A percentile compares a stretch with the other conserved stretches of the same genome.
phyloP scores from a whole-genome alignment of 1,140 invertebrate species.

The Drosophila quadrilineata region DNA sequence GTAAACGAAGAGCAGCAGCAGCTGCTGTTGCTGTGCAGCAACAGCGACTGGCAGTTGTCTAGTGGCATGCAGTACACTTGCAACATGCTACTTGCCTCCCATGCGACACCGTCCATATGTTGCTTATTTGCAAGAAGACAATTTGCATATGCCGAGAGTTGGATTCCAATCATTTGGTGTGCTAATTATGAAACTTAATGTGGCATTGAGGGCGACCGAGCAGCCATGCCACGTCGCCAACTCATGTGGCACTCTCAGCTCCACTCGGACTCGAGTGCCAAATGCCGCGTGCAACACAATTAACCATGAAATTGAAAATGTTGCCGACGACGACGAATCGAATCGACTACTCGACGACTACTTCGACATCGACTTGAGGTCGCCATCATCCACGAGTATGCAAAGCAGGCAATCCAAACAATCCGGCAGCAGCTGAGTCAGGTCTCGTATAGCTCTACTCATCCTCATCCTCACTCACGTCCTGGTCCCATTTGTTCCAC shows the following conservation, averaged over 20 bases:
- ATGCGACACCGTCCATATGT: constrained; percentile 61
- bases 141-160: constrained; percentile 38
- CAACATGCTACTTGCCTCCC: constrained; percentile 4
- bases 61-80: constrained; percentile 53
- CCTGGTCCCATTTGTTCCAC: constrained; percentile 77
- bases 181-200: constrained; percentile 79
- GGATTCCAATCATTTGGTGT: constrained; percentile 68
- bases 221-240: constrained; percentile 8
- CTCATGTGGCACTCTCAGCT: constrained; percentile 37
- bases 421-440: constrained; percentile 51
- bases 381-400: constrained; percentile 50
- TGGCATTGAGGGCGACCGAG: constrained; percentile 58
- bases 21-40: constrained; percentile 44
- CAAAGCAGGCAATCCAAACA: constrained; percentile 58
- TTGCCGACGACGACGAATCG: constrained; percentile 40
- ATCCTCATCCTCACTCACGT: constrained; percentile 40
- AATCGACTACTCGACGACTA: too few species aligned
- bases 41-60: constrained; percentile 48
- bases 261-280: constrained; percentile 53
- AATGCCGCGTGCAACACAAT: constrained; percentile 79
- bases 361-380: constrained; percentile 52
- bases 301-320: constrained; percentile 80
- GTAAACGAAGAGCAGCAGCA: constrained; percentile 21
- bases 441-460: constrained; percentile 3
- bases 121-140: constrained; percentile 66